These are phyloP conservation scores for Sminthopsis crassicaudata DNA, from an alignment of 2,113 vertebrate species.

Conservation along the genomic window DNA sequence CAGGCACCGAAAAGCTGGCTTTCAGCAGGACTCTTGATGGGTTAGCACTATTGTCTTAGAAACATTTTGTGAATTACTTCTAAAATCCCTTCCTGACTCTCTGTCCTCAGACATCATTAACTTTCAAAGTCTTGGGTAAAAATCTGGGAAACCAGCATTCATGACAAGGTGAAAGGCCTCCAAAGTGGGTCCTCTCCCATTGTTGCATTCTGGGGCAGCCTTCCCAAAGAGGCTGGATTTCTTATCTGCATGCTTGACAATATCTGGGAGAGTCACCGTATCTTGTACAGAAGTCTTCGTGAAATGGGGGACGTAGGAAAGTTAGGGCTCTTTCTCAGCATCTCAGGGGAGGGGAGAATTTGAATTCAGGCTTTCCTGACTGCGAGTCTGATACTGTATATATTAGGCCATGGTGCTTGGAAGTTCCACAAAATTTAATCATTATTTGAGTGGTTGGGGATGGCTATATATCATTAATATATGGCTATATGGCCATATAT, in stretches of 20 bases:
- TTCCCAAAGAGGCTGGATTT: slow-evolving; percentile 5
- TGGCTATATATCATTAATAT: neutral
- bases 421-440: neutral
- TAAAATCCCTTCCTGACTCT: slow-evolving; percentile 52
- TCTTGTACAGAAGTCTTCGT: slow-evolving; percentile 30
- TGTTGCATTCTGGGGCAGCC: neutral
- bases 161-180: neutral
- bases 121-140: neutral
- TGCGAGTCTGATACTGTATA: neutral
- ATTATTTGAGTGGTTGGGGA: neutral
- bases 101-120: slow-evolving; percentile 52
- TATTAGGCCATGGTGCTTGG: neutral
- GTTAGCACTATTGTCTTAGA: slow-evolving; percentile 63
- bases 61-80: slow-evolving; percentile 66
- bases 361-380: neutral
- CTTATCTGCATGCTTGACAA: slow-evolving; percentile 5
- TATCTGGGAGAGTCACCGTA: slow-evolving; percentile 67
- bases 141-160: neutral
- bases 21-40: neutral
- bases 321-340: neutral
- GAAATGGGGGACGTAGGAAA: slow-evolving; percentile 57
- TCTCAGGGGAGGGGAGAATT: neutral
- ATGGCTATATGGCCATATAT: too few species aligned
- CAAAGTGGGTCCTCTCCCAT: neutral
- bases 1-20: slow-evolving; percentile 34